Evolutionary conservation across 2,113 vertebrate genomes (phyloP).

Genomic region (Melospiza melodia): DNA sequence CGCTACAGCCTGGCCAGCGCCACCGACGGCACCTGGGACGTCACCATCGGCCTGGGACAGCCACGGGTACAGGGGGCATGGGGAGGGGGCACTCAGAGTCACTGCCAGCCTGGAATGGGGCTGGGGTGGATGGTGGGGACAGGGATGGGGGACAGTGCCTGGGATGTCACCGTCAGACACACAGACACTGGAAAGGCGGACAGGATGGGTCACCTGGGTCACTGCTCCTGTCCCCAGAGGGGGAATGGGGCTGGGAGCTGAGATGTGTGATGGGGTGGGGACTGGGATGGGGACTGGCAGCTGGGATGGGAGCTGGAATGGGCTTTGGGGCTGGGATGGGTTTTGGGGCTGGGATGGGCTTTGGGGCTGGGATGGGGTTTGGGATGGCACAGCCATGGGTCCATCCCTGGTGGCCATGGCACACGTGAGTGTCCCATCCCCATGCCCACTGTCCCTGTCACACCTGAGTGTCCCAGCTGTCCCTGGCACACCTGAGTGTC

Average conservation of each 20-base stretch:
- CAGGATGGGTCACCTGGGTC: not conserved
- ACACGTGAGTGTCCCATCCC: not conserved
- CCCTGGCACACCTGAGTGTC: not conserved
- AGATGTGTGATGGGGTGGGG: not conserved
- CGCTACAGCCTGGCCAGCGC: conserved; percentile 81
- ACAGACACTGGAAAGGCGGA: accelerated
- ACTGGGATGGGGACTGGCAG: not conserved
- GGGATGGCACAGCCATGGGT: not conserved
- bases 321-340: no score
- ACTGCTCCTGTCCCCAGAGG: not conserved
- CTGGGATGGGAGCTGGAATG: not conserved
- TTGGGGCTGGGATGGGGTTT: no score
- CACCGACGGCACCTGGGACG: conserved; percentile 81
- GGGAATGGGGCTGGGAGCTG: not conserved
- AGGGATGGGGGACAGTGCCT: not conserved
- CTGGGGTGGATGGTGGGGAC: accelerated
- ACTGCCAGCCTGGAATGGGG: accelerated
- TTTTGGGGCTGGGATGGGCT: no score
- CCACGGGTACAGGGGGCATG: conserved; percentile 67
- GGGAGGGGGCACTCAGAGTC: accelerated
- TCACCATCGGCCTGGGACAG: conserved; percentile 69
- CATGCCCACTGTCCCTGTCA: not conserved
- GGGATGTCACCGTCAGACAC: not conserved
- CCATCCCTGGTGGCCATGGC: not conserved
- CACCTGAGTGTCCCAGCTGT: not conserved